Evolutionary conservation across 2,113 vertebrate genomes (phyloP).

Genomic region (Ploceus nigricollis): DNA sequence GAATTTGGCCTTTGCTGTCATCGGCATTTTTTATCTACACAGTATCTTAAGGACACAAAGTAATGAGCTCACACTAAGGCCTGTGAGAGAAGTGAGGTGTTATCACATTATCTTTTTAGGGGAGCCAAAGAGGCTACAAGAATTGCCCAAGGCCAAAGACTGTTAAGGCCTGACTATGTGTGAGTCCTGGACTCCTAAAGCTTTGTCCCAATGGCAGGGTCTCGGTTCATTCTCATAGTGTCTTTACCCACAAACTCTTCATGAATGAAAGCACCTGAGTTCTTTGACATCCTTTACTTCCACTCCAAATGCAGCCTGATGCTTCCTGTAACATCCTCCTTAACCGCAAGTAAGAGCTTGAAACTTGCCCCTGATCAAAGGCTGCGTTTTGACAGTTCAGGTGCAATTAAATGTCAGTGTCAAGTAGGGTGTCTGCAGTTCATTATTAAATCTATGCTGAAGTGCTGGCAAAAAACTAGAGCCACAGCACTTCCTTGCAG

Average conservation of each 20-base stretch:
- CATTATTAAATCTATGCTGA: background rate
- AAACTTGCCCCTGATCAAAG: background rate
- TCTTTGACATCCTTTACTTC: background rate
- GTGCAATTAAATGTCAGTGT: slow-evolving; percentile 14
- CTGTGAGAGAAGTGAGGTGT: background rate
- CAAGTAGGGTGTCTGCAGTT: background rate
- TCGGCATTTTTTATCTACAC: background rate
- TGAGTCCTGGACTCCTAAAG: background rate
- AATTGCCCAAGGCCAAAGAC: background rate
- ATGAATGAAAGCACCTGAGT: background rate
- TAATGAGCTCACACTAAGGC: background rate
- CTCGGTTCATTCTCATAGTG: background rate
- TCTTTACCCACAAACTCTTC: background rate
- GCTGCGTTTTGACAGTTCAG: slow-evolving; percentile 7
- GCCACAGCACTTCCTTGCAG: background rate
- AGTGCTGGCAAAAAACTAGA: background rate
- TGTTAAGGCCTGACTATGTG: background rate
- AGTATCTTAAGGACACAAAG: background rate
- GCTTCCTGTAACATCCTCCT: background rate
- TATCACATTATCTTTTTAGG: background rate
- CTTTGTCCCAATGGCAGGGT: background rate
- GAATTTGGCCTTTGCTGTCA: background rate
- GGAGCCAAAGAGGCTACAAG: background rate
- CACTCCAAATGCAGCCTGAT: background rate
- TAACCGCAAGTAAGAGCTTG: slow-evolving; percentile 25